Percentiles rank a stretch among this genome's conserved stretches.
These are phyloP conservation scores for Cataglyphis albicans DNA, from an alignment of 2,888 invertebrate genomes.

Conservation along the genomic window DNA sequence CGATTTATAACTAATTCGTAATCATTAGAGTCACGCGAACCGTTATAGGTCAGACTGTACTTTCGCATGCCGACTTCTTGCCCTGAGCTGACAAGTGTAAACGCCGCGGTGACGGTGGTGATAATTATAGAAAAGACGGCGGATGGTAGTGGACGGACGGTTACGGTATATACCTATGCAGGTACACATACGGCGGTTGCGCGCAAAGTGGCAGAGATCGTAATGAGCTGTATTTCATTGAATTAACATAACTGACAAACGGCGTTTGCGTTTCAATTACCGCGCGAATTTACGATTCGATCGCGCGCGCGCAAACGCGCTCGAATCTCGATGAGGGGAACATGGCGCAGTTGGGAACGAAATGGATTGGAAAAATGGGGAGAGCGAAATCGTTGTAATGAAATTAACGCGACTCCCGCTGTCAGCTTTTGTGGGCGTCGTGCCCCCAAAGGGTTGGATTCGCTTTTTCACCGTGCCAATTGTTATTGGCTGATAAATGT, in stretches of 20 bases:
- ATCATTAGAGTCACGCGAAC: slow-evolving; percentile 83
- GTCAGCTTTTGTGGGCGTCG: slow-evolving; percentile 59
- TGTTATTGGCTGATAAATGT: slow-evolving; percentile 57
- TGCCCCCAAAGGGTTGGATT: slow-evolving; percentile 36
- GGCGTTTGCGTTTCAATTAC: slow-evolving; percentile 81
- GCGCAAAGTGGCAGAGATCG: slow-evolving; percentile 43
- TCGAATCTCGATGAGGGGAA: not conserved
- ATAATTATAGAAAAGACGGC: slow-evolving; percentile 42
- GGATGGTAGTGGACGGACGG: slow-evolving; percentile 5
- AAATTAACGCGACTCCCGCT: slow-evolving; percentile 68
- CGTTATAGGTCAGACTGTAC: slow-evolving; percentile 68
- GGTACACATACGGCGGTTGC: not conserved
- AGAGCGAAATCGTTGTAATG: slow-evolving; percentile 71
- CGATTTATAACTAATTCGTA: slow-evolving; percentile 82
- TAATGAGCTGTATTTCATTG: slow-evolving; percentile 76
- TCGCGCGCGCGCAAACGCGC: slow-evolving; percentile 73
- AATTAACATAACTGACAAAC: slow-evolving; percentile 77
- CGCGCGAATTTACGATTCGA: slow-evolving; percentile 75
- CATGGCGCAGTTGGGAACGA: slow-evolving; percentile 33
- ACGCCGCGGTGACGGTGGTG: slow-evolving; percentile 24
- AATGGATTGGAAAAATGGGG: slow-evolving; percentile 73
- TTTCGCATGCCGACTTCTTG: slow-evolving; percentile 78
- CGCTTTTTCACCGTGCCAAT: slow-evolving; percentile 56
- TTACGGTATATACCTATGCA: not conserved
- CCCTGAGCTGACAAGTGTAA: slow-evolving; percentile 75